Conservation (phyloP, 2,888 invertebrate species). For the Unio delphinus region DNA sequence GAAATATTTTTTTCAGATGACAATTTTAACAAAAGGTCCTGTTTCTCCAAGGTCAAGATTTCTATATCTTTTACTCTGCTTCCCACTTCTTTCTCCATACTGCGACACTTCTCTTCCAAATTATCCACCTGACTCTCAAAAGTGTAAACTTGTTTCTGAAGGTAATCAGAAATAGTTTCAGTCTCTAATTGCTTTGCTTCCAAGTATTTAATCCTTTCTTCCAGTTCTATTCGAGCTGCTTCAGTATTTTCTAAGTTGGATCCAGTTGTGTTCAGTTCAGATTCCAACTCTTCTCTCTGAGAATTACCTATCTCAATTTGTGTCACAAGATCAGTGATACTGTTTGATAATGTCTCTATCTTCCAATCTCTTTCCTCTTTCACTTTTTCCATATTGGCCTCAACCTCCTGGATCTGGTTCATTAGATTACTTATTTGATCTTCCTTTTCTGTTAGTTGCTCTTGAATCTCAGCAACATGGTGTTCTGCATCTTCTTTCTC, state of each 20-base stretch:
- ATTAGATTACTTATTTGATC: slow-evolving; percentile 24
- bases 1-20: slow-evolving; percentile 13
- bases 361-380: slow-evolving; percentile 31
- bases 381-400: slow-evolving; percentile 20
- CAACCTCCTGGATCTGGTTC: slow-evolving; percentile 32
- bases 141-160: slow-evolving; percentile 8
- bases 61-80: slow-evolving; percentile 25
- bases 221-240: slow-evolving; percentile 26
- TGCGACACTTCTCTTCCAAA: slow-evolving; percentile 7
- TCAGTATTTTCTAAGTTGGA: slow-evolving; percentile 33
- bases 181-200: slow-evolving; percentile 10
- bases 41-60: slow-evolving; percentile 23
- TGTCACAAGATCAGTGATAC: slow-evolving; percentile 30
- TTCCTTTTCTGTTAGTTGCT: slow-evolving; percentile 22
- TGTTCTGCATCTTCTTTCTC: slow-evolving; percentile 1
- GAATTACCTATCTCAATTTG: slow-evolving; percentile 21
- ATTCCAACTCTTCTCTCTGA: slow-evolving; percentile 25
- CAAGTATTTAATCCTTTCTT: slow-evolving; percentile 12
- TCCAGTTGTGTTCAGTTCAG: slow-evolving; percentile 21
- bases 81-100: slow-evolving; percentile 16
- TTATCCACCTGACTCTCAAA: slow-evolving; percentile 18
- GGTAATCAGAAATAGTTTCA: slow-evolving; percentile 5
- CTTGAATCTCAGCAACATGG: slow-evolving; percentile 8
- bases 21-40: slow-evolving; percentile 16
- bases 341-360: slow-evolving; percentile 26